phyloP scores from a whole-genome alignment of 2,113 vertebrate species.

The western clawed frog (Xenopus tropicalis) region DNA sequence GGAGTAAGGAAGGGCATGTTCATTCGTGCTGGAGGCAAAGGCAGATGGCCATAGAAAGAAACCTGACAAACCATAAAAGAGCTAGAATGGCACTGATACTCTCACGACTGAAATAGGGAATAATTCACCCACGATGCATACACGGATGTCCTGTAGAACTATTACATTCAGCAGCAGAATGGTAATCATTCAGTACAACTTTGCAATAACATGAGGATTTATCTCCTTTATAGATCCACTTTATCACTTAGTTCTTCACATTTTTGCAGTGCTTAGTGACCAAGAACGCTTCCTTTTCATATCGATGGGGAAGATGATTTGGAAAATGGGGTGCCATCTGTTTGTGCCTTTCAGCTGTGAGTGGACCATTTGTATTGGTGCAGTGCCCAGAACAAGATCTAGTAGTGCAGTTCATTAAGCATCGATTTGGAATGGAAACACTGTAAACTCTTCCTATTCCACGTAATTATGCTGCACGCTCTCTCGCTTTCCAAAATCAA shows the following conservation, averaged over 20 bases:
- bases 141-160: no score
- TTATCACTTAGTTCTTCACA: conserved; percentile 7
- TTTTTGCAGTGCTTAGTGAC: conserved; percentile 15
- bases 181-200: no score
- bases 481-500: conserved; percentile 19
- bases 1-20: no score
- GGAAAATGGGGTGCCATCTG: conserved; percentile 32
- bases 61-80: no score
- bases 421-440: conserved; percentile 41
- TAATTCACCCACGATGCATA: no score
- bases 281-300: conserved; percentile 21
- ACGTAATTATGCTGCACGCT: conserved; percentile 28
- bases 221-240: not conserved
- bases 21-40: not conserved
- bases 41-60: conserved; percentile 11
- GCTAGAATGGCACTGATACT: no score
- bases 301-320: conserved; percentile 33
- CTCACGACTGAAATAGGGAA: no score
- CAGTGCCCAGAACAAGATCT: conserved; percentile 40
- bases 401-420: conserved; percentile 40
- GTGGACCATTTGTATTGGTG: conserved; percentile 37
- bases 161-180: no score
- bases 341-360: conserved; percentile 31
- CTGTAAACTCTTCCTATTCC: conserved; percentile 34
- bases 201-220: no score